phyloP scores from a whole-genome alignment of 1,140 invertebrate species.

The Palaemon carinicauda region DNA sequence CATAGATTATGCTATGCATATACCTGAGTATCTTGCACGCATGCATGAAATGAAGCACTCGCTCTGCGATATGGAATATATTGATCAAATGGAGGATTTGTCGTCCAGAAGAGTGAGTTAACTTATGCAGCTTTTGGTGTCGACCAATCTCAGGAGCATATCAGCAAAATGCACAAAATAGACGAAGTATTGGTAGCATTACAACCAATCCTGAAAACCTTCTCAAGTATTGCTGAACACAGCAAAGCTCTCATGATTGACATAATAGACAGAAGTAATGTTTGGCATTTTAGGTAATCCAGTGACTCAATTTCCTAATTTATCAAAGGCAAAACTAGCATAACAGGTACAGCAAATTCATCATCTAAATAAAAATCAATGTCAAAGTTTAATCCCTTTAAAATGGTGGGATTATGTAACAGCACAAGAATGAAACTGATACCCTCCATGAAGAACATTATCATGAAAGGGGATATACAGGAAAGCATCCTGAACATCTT shows the following conservation, averaged over 20 bases:
- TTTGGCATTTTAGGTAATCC: neutral
- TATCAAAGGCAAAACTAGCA: neutral
- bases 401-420: neutral
- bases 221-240: neutral
- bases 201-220: neutral
- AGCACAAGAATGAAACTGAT: neutral
- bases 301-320: neutral
- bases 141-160: neutral
- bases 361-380: neutral
- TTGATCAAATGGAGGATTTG: neutral
- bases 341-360: neutral
- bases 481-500: neutral
- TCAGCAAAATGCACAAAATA: neutral
- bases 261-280: neutral
- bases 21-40: neutral
- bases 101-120: neutral
- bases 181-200: neutral
- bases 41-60: neutral
- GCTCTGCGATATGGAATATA: neutral
- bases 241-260: neutral
- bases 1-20: neutral
- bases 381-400: neutral
- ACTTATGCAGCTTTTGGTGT: neutral
- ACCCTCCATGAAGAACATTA: neutral
- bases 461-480: neutral